Evolutionary conservation across 1,140 invertebrate genomes (phyloP).

Genomic region (Colletes latitarsis): DNA sequence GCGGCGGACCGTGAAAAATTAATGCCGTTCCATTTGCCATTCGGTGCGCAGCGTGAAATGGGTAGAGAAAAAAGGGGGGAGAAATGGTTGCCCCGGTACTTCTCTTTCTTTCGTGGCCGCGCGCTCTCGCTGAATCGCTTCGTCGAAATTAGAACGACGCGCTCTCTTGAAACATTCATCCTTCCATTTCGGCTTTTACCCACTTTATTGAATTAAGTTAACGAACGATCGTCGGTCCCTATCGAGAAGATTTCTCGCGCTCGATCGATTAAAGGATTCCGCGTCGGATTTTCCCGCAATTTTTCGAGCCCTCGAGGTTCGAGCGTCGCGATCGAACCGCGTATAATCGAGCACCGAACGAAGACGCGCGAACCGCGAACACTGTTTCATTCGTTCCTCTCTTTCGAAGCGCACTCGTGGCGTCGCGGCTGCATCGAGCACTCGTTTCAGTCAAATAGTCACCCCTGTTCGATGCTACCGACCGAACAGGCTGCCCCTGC

Average conservation of each 20-base stretch:
- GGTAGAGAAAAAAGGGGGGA: background rate
- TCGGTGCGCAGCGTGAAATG: background rate
- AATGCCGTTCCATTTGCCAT: slow-evolving; percentile 17
- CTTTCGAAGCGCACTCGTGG: background rate
- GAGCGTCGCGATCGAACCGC: background rate
- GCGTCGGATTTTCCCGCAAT: background rate
- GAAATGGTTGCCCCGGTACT: background rate
- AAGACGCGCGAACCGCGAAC: background rate
- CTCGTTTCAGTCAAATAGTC: background rate
- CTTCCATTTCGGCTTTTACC: slow-evolving; percentile 2
- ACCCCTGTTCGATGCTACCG: background rate
- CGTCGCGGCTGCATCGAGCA: background rate
- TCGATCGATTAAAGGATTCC: slow-evolving; percentile 3
- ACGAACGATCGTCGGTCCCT: slow-evolving; percentile 12
- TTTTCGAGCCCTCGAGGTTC: background rate
- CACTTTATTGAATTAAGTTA: slow-evolving; percentile 22
- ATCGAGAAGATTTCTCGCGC: background rate
- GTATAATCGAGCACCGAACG: background rate
- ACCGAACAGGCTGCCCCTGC: background rate
- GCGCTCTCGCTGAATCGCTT: background rate
- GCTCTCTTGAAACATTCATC: slow-evolving; percentile 7
- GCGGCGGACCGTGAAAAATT: background rate
- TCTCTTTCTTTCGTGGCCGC: background rate
- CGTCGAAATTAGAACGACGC: slow-evolving; percentile 4
- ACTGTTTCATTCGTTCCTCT: no score